Percentiles rank a stretch among this genome's conserved stretches.
Evolutionary conservation across 2,888 invertebrate species (phyloP).

Genomic region (Caenorhabditis virilis): DNA sequence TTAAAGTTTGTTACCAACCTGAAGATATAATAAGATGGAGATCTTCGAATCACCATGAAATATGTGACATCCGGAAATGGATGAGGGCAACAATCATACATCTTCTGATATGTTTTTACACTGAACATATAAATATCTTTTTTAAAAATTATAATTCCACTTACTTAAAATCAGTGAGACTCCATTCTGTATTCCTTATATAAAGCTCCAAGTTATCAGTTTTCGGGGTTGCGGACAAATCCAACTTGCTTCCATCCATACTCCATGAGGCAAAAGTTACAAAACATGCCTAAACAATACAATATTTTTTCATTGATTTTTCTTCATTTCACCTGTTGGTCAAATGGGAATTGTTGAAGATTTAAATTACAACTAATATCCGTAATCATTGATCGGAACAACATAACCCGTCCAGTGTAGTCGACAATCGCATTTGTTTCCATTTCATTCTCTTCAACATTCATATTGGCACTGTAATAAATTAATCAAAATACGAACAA

Average conservation of each 20-base stretch:
- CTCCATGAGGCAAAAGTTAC: constrained; percentile 66
- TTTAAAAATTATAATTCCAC: not conserved
- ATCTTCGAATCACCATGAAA: constrained; percentile 60
- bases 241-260: constrained; percentile 63
- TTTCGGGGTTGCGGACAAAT: constrained; percentile 48
- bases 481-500: not conserved
- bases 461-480: constrained; percentile 63
- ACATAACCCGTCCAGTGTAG: constrained; percentile 49
- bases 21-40: constrained; percentile 66
- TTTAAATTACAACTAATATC: constrained; percentile 64
- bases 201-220: constrained; percentile 64
- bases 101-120: constrained; percentile 49
- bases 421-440: constrained; percentile 66
- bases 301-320: not conserved
- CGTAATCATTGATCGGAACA: constrained; percentile 63
- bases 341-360: constrained; percentile 63
- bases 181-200: constrained; percentile 65
- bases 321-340: constrained; percentile 43
- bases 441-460: constrained; percentile 65
- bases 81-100: constrained; percentile 65
- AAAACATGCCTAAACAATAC: constrained; percentile 55
- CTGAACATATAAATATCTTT: constrained; percentile 6
- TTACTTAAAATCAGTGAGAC: constrained; percentile 60
- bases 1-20: no score
- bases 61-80: constrained; percentile 66